Percentiles rank a stretch among this genome's conserved stretches.
phyloP scores from a whole-genome alignment of 2,113 vertebrate species.

The Bungarus multicinctus region DNA sequence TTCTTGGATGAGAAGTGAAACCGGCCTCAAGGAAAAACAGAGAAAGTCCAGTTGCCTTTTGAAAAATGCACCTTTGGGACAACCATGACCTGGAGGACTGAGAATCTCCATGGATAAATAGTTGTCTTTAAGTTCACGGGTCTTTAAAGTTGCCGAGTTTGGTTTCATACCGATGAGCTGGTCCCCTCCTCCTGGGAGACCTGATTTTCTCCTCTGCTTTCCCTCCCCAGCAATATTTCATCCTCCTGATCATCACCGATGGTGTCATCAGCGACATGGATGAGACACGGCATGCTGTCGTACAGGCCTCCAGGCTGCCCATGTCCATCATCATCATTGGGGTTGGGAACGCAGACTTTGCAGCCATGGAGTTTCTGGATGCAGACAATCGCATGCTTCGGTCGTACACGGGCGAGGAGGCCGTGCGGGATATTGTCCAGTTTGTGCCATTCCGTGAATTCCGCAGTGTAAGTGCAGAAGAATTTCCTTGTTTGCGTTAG shows the following conservation, averaged over 20 bases:
- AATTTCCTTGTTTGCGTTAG: background rate
- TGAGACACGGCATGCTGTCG: slow-evolving; percentile 88
- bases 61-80: background rate
- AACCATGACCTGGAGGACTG: background rate
- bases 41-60: background rate
- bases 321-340: slow-evolving; percentile 99
- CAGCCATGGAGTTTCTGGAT: slow-evolving; percentile 97
- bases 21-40: background rate
- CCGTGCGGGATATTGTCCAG: slow-evolving; percentile 91
- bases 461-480: slow-evolving; percentile 81
- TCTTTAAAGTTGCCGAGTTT: background rate
- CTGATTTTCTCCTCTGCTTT: background rate
- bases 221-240: slow-evolving; percentile 91
- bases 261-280: slow-evolving; percentile 99
- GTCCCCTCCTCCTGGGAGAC: background rate
- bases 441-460: slow-evolving; percentile 98
- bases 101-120: background rate
- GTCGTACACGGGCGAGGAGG: slow-evolving; percentile 90
- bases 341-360: slow-evolving; percentile 94
- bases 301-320: slow-evolving; percentile 92
- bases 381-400: slow-evolving; percentile 87
- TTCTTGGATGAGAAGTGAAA: background rate
- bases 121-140: background rate
- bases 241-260: slow-evolving; percentile 95
- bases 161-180: background rate